Base-by-base conservation (phyloP, 1,140 invertebrate genomes). In the Drosophila elegans region DNA sequence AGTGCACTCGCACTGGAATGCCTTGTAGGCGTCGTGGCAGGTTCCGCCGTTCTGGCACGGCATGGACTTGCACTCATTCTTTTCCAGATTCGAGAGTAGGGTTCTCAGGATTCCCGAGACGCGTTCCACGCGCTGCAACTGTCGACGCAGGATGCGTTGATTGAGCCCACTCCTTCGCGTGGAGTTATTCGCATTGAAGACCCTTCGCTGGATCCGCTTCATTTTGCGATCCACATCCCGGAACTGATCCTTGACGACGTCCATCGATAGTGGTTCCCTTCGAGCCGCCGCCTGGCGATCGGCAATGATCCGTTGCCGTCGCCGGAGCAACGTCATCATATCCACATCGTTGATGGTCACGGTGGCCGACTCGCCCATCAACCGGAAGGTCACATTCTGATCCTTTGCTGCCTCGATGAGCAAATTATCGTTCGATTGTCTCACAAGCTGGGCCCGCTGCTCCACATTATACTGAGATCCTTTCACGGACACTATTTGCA, bases 31-130 rank as follows among this genome's bases (percentile, higher is more conserved):
- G 91, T 97, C 96, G 29, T 95, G 93, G 90, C 97, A 98, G 2
- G 95, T 96, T 5, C 96, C 97, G 12, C 97, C 97, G 93, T 98
- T 96, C 80, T 94, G 92, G 92, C 97, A 98, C 1, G 97, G 97
- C 91, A 95, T 95, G 62, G 94, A 95, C 16, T 78, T 41, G 88
- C 96, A 97, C 61, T 96, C 94, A 76, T 97, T 94, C 39, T 32
- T 64, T 1, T 6, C 49, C 27, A 91, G 41, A 25, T 56, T 77
- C 0, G 9, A 6, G 5, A 56, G 34, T 0, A 91, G 38, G 0
- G 38, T 53, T 0, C 9, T 9, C 4, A 88, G 25, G 2, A 56
- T 73, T 9, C 29, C 41, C 2, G 5, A 46, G 3, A 77, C 36
- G 0, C 59, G 48, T 46, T 74, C 61, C 16, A 78, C 21, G 1